These are phyloP conservation scores for Cerastis rubricosa DNA, from an alignment of 2,888 invertebrate genomes.

Conservation along the genomic window DNA sequence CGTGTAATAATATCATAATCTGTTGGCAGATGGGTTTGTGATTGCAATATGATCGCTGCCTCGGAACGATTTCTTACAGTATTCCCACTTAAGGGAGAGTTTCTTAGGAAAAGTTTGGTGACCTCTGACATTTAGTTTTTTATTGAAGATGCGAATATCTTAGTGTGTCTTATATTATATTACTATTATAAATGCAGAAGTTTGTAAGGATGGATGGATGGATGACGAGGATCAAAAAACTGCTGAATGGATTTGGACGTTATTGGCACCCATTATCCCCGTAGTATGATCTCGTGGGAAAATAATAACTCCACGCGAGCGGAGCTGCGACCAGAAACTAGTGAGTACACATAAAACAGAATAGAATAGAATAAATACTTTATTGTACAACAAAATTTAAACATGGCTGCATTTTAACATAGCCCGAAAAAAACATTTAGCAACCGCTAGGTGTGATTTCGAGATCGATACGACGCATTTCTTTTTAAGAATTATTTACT, in stretches of 20 bases:
- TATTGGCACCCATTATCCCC: neutral
- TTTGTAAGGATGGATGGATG: neutral
- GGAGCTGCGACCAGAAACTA: neutral
- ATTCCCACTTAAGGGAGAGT: slow-evolving; percentile 12
- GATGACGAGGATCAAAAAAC: neutral
- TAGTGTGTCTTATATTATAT: too few relatives aligned
- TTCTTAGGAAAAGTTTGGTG: slow-evolving; percentile 12
- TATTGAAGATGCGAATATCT: neutral
- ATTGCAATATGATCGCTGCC: slow-evolving; percentile 48
- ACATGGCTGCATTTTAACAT: neutral
- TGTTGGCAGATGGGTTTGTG: slow-evolving; percentile 58
- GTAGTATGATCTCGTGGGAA: neutral
- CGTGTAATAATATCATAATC: slow-evolving; percentile 54
- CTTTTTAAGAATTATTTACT: neutral
- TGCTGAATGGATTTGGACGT: neutral
- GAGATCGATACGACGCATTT: neutral
- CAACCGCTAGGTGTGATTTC: neutral
- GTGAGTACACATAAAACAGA: neutral
- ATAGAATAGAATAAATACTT: too few relatives aligned
- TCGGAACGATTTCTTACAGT: slow-evolving; percentile 6
- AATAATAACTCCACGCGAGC: neutral
- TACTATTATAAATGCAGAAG: neutral
- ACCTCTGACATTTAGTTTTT: slow-evolving; percentile 21
- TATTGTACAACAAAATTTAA: too few relatives aligned
- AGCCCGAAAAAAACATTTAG: neutral